Conservation (phyloP, 2,888 invertebrate species). For the Diarsia rubi region DNA sequence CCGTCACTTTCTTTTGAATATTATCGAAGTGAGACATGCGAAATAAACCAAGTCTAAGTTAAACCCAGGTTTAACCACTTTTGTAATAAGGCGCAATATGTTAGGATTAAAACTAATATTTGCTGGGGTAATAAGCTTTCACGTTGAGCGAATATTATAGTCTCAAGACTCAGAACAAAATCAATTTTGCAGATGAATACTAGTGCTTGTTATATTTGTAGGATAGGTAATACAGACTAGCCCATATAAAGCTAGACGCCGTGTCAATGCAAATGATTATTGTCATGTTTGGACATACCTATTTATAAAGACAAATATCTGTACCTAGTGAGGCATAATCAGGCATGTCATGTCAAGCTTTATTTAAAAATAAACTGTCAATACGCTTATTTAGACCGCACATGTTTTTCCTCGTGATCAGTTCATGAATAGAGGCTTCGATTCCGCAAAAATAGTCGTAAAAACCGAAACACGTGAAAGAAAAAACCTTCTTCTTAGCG, state of each 20-base stretch:
- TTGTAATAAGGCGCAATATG: too few species aligned
- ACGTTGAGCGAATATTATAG: slow-evolving; percentile 14
- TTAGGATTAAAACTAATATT: slow-evolving; percentile 8
- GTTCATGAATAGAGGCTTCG: not conserved
- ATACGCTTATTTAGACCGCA: not conserved
- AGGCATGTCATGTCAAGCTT: not conserved
- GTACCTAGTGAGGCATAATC: not conserved
- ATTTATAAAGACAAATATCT: not conserved
- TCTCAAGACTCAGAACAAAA: slow-evolving; percentile 23
- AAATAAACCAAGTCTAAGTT: too few species aligned
- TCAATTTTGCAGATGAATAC: slow-evolving; percentile 8
- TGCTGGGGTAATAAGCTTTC: slow-evolving; percentile 19
- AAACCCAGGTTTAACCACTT: too few species aligned
- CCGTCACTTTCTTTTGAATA: too few species aligned
- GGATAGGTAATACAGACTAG: not conserved
- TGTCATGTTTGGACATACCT: not conserved
- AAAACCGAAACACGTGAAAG: not conserved
- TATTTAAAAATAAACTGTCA: slow-evolving; percentile 1
- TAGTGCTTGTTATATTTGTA: slow-evolving; percentile 8
- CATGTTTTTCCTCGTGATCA: not conserved
- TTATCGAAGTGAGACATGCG: too few species aligned
- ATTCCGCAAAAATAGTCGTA: not conserved
- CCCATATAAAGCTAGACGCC: too few species aligned
- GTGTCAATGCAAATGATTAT: not conserved
- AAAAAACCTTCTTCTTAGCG: too few species aligned